Percentiles rank a stretch among this genome's conserved stretches.
Conservation (phyloP, 2,888 invertebrate genomes). For the Hetaerina titia region DNA sequence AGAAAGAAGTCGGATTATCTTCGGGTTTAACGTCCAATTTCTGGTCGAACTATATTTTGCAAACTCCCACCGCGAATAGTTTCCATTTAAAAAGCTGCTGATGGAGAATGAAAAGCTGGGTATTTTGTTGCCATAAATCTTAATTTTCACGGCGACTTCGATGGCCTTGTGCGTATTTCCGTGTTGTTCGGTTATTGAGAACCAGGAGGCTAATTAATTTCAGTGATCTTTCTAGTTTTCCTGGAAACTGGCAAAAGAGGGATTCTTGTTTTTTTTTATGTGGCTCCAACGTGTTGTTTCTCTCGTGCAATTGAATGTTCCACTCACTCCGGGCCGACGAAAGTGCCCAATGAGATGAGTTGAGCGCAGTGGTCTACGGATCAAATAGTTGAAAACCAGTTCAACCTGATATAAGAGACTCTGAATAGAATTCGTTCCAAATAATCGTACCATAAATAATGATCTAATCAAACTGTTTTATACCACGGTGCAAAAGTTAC, state of each 20-base stretch:
- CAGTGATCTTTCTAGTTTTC: neutral
- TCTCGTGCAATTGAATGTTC: neutral
- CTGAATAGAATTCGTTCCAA: too few relatives aligned
- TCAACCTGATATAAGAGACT: too few relatives aligned
- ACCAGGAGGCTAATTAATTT: neutral
- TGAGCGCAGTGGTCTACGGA: too few relatives aligned
- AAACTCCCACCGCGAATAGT: neutral
- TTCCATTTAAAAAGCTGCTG: neutral
- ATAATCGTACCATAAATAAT: too few relatives aligned
- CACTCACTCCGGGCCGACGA: too few relatives aligned
- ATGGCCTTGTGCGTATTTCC: neutral
- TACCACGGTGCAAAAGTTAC: too few relatives aligned
- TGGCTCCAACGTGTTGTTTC: neutral
- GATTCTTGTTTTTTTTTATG: neutral
- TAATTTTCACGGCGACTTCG: neutral
- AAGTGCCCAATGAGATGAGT: too few relatives aligned
- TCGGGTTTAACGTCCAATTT: neutral
- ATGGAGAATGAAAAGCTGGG: neutral
- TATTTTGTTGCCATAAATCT: slow-evolving; percentile 8
- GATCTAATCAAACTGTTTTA: too few relatives aligned
- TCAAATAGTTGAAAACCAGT: too few relatives aligned
- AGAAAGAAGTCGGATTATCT: neutral
- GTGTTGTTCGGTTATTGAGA: neutral
- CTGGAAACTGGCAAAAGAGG: neutral
- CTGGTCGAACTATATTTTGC: neutral